phyloP scores from a whole-genome alignment of 2,797 vertebrate species.

The Naso thynnoides region DNA sequence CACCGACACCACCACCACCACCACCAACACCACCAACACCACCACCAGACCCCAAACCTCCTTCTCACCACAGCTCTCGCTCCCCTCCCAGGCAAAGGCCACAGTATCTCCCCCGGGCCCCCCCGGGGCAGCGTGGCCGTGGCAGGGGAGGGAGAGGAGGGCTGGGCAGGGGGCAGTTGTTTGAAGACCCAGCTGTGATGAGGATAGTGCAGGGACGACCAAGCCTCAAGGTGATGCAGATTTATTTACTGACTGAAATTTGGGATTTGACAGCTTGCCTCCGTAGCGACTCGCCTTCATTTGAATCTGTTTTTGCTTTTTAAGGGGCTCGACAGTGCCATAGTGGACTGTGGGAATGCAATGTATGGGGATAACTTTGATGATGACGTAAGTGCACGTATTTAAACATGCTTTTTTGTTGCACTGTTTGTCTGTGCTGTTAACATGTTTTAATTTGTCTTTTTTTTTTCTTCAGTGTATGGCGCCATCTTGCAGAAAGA shows the following conservation, averaged over 20 bases:
- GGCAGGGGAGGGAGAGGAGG: conserved; percentile 56
- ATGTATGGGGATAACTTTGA: conserved; percentile 75
- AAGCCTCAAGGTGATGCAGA: conserved; percentile 85
- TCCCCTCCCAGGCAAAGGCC: conserved; percentile 53
- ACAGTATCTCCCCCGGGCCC: conserved; percentile 23
- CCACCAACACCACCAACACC: conserved; percentile 36
- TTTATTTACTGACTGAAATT: background rate
- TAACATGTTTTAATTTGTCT: background rate
- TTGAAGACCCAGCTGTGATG: conserved; percentile 92
- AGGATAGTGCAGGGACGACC: conserved; percentile 86
- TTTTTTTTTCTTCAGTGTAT: conserved; percentile 64
- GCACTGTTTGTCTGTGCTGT: background rate
- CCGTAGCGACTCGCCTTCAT: background rate
- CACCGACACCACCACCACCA: conserved; percentile 50
- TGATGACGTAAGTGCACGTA: conserved; percentile 77
- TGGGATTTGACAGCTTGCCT: background rate
- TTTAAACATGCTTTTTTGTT: background rate
- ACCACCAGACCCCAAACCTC: conserved; percentile 42
- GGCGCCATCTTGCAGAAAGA: conserved; percentile 70
- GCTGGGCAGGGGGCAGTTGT: conserved; percentile 72
- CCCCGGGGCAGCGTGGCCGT: conserved; percentile 43
- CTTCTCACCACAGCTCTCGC: conserved; percentile 17
- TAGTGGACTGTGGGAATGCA: conserved; percentile 87
- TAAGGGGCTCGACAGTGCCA: conserved; percentile 90
- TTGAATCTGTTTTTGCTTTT: background rate